These are phyloP conservation scores for Cochlearius cochlearius DNA, from an alignment of 2,113 vertebrate species.

Conservation along the genomic window DNA sequence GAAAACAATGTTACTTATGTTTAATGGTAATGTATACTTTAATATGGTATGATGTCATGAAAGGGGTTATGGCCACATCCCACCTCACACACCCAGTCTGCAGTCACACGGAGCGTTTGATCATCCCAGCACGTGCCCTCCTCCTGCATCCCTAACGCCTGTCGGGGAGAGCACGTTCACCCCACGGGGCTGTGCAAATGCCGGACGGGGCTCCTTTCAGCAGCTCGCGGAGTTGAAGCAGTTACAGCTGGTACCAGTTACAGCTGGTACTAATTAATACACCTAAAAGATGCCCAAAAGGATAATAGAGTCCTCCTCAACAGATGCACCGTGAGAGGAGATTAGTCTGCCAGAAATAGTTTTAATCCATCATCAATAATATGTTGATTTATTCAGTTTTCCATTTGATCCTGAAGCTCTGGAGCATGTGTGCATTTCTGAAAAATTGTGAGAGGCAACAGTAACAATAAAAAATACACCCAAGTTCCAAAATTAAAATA, in stretches of 20 bases:
- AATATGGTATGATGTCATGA: background rate
- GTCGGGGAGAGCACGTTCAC: background rate
- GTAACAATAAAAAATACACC: background rate
- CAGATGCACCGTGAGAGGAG: background rate
- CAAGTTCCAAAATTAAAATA: background rate
- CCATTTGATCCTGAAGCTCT: background rate
- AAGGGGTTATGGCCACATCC: background rate
- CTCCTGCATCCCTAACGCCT: background rate
- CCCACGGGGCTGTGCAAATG: background rate
- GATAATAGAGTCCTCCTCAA: background rate
- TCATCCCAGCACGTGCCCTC: background rate
- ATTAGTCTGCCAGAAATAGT: background rate
- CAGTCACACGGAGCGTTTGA: background rate
- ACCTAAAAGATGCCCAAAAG: constrained; percentile 24
- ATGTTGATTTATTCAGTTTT: background rate
- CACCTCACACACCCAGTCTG: background rate
- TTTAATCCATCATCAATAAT: background rate
- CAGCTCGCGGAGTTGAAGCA: background rate
- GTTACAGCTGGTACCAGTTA: background rate
- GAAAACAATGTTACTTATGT: background rate
- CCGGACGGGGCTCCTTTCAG: background rate
- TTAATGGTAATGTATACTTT: background rate
- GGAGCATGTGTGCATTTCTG: background rate
- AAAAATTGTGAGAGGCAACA: background rate
- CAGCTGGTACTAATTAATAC: background rate